Evolutionary conservation across 2,797 vertebrate species (phyloP).

Genomic region (Sus cebifrons): DNA sequence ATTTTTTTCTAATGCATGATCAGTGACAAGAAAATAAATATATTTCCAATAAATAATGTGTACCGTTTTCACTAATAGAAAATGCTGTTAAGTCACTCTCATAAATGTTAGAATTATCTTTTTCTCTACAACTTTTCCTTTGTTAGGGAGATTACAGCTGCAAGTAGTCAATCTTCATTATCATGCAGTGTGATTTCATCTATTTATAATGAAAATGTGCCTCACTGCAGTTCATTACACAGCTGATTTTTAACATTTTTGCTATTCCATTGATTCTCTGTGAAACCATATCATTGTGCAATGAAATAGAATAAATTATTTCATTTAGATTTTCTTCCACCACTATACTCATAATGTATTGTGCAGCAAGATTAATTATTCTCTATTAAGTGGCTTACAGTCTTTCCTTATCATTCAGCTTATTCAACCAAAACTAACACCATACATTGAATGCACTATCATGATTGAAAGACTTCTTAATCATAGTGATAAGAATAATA

Average conservation of each 20-base stretch:
- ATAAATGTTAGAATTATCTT: neutral
- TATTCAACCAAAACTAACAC: slow-evolving; percentile 13
- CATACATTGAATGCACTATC: neutral
- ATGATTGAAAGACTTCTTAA: neutral
- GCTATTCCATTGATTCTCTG: slow-evolving; percentile 34
- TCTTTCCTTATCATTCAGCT: neutral
- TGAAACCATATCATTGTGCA: slow-evolving; percentile 32
- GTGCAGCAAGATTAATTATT: slow-evolving; percentile 27
- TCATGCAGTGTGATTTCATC: neutral
- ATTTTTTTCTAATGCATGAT: neutral
- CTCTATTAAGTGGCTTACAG: slow-evolving; percentile 7
- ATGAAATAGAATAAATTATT: slow-evolving; percentile 40
- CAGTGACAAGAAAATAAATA: neutral
- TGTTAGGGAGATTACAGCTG: neutral
- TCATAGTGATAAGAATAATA: neutral
- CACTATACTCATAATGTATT: slow-evolving; percentile 25
- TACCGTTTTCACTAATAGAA: neutral
- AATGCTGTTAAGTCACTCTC: neutral
- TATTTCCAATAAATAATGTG: neutral
- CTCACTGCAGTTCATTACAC: slow-evolving; percentile 57
- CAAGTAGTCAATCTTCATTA: slow-evolving; percentile 50
- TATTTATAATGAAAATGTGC: slow-evolving; percentile 40
- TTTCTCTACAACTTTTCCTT: neutral
- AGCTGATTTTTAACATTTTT: slow-evolving; percentile 55
- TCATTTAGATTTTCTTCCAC: slow-evolving; percentile 50